Evolutionary conservation across 2,113 vertebrate genomes (phyloP).

Genomic region (Tichodroma muraria): DNA sequence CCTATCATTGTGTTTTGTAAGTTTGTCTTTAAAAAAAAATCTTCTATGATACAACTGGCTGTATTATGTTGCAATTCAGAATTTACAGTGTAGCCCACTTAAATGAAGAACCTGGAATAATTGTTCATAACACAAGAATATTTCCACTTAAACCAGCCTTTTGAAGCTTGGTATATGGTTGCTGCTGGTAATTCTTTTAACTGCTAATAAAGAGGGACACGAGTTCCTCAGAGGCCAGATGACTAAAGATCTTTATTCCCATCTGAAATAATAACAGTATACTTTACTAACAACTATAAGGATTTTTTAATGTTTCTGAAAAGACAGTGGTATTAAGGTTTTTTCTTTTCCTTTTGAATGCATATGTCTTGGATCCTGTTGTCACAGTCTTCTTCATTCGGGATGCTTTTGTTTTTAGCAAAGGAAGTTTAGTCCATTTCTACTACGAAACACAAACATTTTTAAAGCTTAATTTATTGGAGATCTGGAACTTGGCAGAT

Average conservation of each 20-base stretch:
- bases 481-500: conserved; percentile 12
- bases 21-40: conserved; percentile 39
- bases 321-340: neutral
- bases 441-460: neutral
- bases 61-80: conserved; percentile 65
- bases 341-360: neutral
- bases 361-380: neutral
- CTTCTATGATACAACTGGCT: conserved; percentile 61
- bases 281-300: conserved; percentile 14
- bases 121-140: neutral
- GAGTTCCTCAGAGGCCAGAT: neutral
- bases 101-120: conserved; percentile 68
- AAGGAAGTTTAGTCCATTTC: neutral
- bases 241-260: neutral
- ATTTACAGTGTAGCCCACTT: conserved; percentile 68
- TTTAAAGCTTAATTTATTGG: neutral
- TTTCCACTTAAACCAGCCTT: conserved; percentile 19
- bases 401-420: conserved; percentile 11
- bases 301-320: neutral
- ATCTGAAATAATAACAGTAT: neutral
- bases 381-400: neutral
- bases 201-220: neutral
- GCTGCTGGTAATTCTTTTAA: conserved; percentile 21
- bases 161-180: neutral
- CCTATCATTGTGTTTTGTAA: conserved; percentile 65